Conservation (phyloP, 2,888 invertebrate species). For the Xestia ashworthii region DNA sequence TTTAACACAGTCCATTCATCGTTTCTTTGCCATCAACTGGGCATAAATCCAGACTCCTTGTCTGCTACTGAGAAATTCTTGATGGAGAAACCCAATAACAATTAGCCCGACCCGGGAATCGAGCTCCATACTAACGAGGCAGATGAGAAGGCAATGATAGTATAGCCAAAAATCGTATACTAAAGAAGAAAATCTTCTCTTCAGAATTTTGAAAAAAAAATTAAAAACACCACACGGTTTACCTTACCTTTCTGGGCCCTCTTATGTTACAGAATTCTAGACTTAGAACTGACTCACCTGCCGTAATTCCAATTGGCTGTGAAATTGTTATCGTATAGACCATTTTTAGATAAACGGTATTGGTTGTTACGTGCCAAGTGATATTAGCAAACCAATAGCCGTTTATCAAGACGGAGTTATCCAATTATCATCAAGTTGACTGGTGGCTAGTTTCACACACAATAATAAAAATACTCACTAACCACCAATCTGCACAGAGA, state of each 20-base stretch:
- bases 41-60: no score
- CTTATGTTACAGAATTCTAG: background rate
- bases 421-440: background rate
- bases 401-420: conserved; percentile 15
- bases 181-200: background rate
- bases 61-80: no score
- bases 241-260: background rate
- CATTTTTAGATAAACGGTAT: conserved; percentile 26
- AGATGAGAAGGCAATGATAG: no score
- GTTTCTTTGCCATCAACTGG: no score
- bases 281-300: background rate
- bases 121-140: no score
- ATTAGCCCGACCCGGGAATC: no score
- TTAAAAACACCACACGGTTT: background rate
- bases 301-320: conserved; percentile 13
- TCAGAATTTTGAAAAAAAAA: background rate
- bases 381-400: conserved; percentile 16
- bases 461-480: background rate
- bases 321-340: conserved; percentile 19
- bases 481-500: background rate
- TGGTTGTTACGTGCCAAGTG: conserved; percentile 29
- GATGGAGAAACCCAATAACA: no score
- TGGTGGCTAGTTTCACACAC: background rate
- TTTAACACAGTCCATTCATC: no score
- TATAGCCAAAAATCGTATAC: background rate